Percentiles rank a stretch among this genome's conserved stretches.
phyloP scores from a whole-genome alignment of 2,888 invertebrate genomes.

The Pimpla rufipes region DNA sequence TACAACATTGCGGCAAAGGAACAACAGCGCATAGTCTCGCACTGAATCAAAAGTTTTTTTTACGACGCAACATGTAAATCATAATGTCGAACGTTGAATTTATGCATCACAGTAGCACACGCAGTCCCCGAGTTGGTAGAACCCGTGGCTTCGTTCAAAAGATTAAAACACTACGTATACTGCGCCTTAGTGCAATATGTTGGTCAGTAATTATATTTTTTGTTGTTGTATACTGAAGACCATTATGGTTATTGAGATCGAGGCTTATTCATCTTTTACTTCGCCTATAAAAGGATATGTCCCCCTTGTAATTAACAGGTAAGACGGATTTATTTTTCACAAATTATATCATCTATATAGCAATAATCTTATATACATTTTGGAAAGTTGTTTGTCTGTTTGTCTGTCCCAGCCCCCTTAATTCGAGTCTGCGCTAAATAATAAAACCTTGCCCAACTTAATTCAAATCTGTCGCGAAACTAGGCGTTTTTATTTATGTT shows the following conservation, averaged over 20 bases:
- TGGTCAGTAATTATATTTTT: background rate
- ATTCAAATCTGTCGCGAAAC: too few relatives aligned
- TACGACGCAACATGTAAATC: constrained; percentile 9
- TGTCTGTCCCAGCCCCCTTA: too few relatives aligned
- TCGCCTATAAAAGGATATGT: background rate
- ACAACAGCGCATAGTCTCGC: background rate
- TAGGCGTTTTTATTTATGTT: too few relatives aligned
- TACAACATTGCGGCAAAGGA: background rate
- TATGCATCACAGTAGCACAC: background rate
- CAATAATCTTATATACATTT: too few relatives aligned
- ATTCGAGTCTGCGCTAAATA: too few relatives aligned
- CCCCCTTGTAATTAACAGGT: background rate
- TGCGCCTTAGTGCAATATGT: background rate
- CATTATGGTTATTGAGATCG: background rate
- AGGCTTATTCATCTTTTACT: background rate
- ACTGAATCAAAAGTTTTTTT: constrained; percentile 14
- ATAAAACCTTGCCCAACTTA: too few relatives aligned
- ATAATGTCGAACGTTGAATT: background rate
- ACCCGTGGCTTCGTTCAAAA: constrained; percentile 8
- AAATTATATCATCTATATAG: background rate
- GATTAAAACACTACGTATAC: background rate
- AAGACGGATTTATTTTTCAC: background rate
- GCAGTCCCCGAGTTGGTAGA: background rate
- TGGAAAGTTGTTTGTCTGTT: too few relatives aligned
- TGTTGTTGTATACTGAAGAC: background rate